A percentile compares a stretch with the other conserved stretches of the same genome.
phyloP scores from a whole-genome alignment of 2,888 invertebrate species.

The Osmoderma eremita region DNA sequence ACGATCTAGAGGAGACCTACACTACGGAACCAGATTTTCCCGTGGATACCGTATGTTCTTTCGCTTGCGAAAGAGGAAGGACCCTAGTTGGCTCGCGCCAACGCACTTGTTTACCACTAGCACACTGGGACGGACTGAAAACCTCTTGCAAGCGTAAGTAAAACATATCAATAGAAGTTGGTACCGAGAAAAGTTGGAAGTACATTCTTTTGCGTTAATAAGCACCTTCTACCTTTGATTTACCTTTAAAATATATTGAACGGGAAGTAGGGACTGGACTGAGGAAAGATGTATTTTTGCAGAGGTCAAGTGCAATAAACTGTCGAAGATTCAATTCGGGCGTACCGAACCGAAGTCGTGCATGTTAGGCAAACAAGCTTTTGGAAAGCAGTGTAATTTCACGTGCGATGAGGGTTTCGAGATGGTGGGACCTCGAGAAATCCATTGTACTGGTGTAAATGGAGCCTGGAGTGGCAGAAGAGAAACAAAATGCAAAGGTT shows the following conservation, averaged over 20 bases:
- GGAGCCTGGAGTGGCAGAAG: constrained; percentile 67
- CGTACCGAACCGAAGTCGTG: constrained; percentile 67
- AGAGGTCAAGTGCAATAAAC: constrained; percentile 61
- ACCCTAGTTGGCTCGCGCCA: constrained; percentile 72
- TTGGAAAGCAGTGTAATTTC: constrained; percentile 69
- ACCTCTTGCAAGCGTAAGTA: constrained; percentile 73
- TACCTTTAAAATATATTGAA: too few relatives aligned
- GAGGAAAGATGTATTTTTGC: background rate
- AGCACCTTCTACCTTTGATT: too few relatives aligned
- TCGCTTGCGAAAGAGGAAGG: constrained; percentile 72
- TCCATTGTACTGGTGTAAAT: constrained; percentile 68
- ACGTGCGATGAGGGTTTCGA: constrained; percentile 70
- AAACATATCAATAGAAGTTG: background rate
- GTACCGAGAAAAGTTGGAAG: background rate
- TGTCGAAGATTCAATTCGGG: constrained; percentile 66
- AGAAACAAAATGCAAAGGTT: constrained; percentile 55
- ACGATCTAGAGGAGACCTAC: constrained; percentile 59
- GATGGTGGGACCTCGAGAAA: constrained; percentile 66
- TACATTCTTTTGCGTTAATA: constrained; percentile 5
- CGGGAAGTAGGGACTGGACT: too few relatives aligned
- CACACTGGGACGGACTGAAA: constrained; percentile 75
- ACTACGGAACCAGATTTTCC: constrained; percentile 61
- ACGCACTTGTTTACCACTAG: constrained; percentile 73
- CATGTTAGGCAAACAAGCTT: constrained; percentile 66
- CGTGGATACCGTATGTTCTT: constrained; percentile 74